Base-by-base conservation (phyloP, 1,140 invertebrate genomes). In the Protaetia brevitarsis region DNA sequence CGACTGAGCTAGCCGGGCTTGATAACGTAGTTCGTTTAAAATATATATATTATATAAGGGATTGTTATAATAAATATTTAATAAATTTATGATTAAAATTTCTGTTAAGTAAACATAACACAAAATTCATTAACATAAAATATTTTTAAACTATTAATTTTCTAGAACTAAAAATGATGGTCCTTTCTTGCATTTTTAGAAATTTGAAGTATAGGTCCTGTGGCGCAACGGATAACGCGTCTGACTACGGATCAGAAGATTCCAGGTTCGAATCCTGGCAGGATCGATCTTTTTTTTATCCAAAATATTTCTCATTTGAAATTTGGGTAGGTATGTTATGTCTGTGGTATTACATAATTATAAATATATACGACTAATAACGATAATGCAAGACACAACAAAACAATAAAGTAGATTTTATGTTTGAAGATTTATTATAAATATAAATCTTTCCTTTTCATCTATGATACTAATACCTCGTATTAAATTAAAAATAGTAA, bases 1-100 rank as follows among this genome's bases (percentile, higher is more conserved):
- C 89, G 90, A 92, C 88, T 89, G 87, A 89, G 88, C 88, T 90
- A 89, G 87, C 87, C 88, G 87, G 88, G 88, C 88, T 71, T 71
- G 62, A 59, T 1, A 31, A 21, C 31, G 31, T 34, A 7, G n/a
- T 7, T 29, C 29, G 0, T 58, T 27, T n/a, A 29, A 1, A 27
- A 58, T 27, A 27, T 7, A 23, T 28, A 58, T 58, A 58, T 58
- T 19, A 16, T 16, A 2, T 51, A 11, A 8, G n/a, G 7, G 6
- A 51, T 51, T 51, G 8, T 51, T 16, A 51, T 51, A 19, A 51
- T 16, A 19, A 8, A 16, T 19, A 1, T 51, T 51, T 16, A n/a
- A n/a, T n/a, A n/a, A n/a, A n/a, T n/a, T n/a, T n/a, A n/a, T n/a
- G n/a, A n/a, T n/a, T n/a, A n/a, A n/a, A n/a, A n/a, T n/a, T n/a